These are phyloP conservation scores for Epirrita christyi DNA, from an alignment of 2,888 invertebrate genomes.

Conservation along the genomic window DNA sequence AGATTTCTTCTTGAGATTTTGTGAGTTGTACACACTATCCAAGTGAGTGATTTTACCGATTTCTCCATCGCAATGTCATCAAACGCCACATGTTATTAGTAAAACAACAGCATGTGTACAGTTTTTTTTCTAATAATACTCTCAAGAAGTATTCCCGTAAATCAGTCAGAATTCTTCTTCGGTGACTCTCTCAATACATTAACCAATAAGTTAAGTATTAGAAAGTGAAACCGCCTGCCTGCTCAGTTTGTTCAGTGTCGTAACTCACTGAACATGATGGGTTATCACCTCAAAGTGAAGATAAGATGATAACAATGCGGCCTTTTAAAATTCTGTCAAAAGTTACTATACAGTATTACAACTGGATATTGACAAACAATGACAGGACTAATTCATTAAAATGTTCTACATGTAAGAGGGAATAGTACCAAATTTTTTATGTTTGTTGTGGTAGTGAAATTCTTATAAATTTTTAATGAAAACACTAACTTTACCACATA, in stretches of 20 bases:
- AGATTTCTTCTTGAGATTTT: slow-evolving; percentile 13
- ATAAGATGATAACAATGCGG: slow-evolving; percentile 29
- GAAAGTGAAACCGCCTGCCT: slow-evolving; percentile 48
- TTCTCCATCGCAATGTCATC: slow-evolving; percentile 73
- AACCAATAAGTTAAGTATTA: slow-evolving; percentile 24
- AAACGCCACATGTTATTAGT: slow-evolving; percentile 34
- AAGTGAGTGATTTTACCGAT: slow-evolving; percentile 59
- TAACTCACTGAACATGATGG: slow-evolving; percentile 46
- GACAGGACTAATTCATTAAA: no score
- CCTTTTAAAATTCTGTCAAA: slow-evolving; percentile 17
- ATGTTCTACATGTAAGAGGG: no score
- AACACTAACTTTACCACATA: background rate
- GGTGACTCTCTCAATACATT: slow-evolving; percentile 5
- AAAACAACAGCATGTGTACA: slow-evolving; percentile 24
- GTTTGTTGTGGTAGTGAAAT: no score
- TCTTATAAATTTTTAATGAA: background rate
- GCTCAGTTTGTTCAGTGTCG: slow-evolving; percentile 47
- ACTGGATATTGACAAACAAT: no score
- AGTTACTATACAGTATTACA: no score
- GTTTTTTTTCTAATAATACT: background rate
- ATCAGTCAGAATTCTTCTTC: background rate
- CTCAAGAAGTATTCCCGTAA: background rate
- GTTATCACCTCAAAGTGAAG: slow-evolving; percentile 46
- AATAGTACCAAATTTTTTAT: background rate
- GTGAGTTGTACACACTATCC: slow-evolving; percentile 22